Evolutionary conservation across 2,888 invertebrate genomes (phyloP), one percentile per base, ranked within the genome.

Genomic region (Temnothorax ravouxi): DNA sequence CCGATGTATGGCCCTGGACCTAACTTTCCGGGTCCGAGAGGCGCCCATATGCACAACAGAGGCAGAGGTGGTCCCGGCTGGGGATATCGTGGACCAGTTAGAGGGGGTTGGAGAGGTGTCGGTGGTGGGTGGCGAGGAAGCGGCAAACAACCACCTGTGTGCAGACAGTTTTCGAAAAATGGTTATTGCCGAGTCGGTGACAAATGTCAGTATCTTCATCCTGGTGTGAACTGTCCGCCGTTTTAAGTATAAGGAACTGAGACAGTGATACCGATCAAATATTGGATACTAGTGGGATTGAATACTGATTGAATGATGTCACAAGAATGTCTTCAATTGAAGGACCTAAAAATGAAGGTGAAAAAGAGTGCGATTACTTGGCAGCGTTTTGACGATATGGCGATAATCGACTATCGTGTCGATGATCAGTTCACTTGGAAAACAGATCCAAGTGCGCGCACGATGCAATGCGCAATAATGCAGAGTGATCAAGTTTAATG

Each of bases 111-210:
- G 83, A 95, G 96, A 86, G 96, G 94, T 59, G 96, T 95, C 56
- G 95, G 96, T 85, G 96, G 94, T 74, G 96, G 95, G 50, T 95
- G 95, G 95, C 89, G 95, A 50, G 94, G 94, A 2, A 93, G 89
- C 38, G 91, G 92, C 0, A 95, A 95, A 77, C 95, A 94, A 62
- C 93, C 94, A 0, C 94, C 94, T 0, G 93, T 97, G 18, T 98
- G 98, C 93, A 97, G 97, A 93, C 97, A 97, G 94, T 97, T 97
- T 92, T 97, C 97, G 93, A 97, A 97, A 91, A 97, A 96, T 91
- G 98, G 98, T 0, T 97, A 96, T 86, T 98, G 98, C 95, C 96
- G 97, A 74, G 96, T 97, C 93, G 98, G 97, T 80, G 97, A 97
- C 91, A 97, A 97, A 90, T 99, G 98, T 95, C 96, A 97, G 77